Base-by-base conservation (phyloP, 1,140 invertebrate genomes). In the Aphelinus certus region DNA sequence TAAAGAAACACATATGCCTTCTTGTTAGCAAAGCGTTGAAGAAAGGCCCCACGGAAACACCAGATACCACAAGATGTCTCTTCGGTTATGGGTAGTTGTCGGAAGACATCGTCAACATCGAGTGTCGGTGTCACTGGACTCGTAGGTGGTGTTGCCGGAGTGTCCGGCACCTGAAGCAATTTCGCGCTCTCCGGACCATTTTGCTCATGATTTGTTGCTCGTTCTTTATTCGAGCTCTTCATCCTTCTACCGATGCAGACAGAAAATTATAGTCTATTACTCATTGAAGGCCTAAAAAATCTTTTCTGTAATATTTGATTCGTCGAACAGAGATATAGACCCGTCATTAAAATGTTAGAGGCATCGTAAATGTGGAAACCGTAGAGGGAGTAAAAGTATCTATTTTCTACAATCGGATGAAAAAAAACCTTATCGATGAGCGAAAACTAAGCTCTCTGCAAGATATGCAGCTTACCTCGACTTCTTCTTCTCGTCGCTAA, bases 1-100 rank as follows among this genome's bases (percentile, higher is more conserved):
- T 94, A 95, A 0, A 94, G 84, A 61, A 94, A 83, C 1, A 95
- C 90, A 78, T 94, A 95, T 0, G 90, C 90, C 71, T 93, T 94
- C 82, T 94, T 94, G 79, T 93, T 94, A 10, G 93, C 93, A 68
- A 93, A 93, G 78, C 87, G 88, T 79, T 93, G 92, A 45, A 93
- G 82, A 58, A 86, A 90, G 0, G 81, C 78, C 1, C 91, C 91
- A 5, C 86, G 88, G 43, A 92, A 83, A 67, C 90, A 88, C 88
- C 92, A 90, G 63, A 92, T 88, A 1, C 92, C 92, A 81, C 92
- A 93, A 1, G 88, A 86, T 0, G 91, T 92, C 53, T 92, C 91
- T 66, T 92, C 89, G 51, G 86, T 90, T 9, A 91, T 83, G 3
- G 90, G 89, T 66, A 90, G 81, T 49, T 89, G 87, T 46, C 82